Conservation (phyloP, 2,888 invertebrate species). For the Mythimna albipuncta region DNA sequence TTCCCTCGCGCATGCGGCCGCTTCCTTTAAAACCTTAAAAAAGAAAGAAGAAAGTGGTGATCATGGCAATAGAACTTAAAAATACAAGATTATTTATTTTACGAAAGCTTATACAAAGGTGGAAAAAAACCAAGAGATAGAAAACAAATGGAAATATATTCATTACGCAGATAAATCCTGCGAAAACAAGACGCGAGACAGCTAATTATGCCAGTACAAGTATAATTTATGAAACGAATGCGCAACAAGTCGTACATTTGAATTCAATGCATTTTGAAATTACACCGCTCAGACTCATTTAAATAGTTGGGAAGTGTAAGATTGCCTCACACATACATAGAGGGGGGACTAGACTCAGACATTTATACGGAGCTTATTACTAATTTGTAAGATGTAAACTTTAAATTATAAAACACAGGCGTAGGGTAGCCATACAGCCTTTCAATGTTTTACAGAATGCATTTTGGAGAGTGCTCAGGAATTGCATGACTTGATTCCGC, state of each 20-base stretch:
- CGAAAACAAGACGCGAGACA: conserved; percentile 30
- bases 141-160: conserved; percentile 24
- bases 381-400: background rate
- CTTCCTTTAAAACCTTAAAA: too few species aligned
- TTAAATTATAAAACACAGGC: too few species aligned
- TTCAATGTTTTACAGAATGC: too few species aligned
- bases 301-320: conserved; percentile 25
- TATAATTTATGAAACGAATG: conserved; percentile 51
- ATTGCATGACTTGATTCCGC: too few species aligned
- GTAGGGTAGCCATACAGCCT: too few species aligned
- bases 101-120: too few species aligned
- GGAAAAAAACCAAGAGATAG: too few species aligned
- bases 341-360: background rate
- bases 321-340: conserved; percentile 13
- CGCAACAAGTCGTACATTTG: conserved; percentile 60
- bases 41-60: too few species aligned
- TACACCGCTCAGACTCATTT: conserved; percentile 43
- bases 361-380: background rate
- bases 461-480: too few species aligned
- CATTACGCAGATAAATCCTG: conserved; percentile 21
- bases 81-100: too few species aligned
- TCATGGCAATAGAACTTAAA: too few species aligned
- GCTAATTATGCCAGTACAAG: conserved; percentile 43
- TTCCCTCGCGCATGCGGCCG: too few species aligned
- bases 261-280: conserved; percentile 60